Base-by-base conservation (phyloP, 2,888 invertebrate species). In the Pammene fasciana region DNA sequence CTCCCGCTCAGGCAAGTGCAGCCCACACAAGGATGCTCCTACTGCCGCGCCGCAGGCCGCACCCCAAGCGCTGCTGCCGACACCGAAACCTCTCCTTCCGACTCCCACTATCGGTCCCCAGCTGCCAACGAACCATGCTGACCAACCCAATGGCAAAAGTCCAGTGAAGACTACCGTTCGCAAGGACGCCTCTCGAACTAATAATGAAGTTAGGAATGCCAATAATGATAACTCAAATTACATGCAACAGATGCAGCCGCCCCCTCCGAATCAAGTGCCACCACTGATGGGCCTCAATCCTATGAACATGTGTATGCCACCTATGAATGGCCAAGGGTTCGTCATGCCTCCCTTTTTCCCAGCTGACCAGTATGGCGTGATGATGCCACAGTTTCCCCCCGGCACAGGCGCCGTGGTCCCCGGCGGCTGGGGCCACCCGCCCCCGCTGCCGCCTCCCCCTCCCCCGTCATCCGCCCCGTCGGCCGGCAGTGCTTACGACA, bases 1-100 rank as follows among this genome's bases (percentile, higher is more conserved):
- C 75, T 91, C 89, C 78, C 91, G 92, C 80, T 92, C 93, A 93
- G 93, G 93, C 93, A 93, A 93, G 92, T 93, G 90, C 87, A 91
- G 91, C 87, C 90, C 90, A 72, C 78, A 75, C 78, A 89, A 87
- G 82, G 85, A 85, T 72, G 75, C 81, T 79, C 79, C 79, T 78
- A 82, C 83, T 72, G 76, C 80, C 74, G 83, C 81, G 76, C 84
- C 82, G 75, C 86, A 83, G 80, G 81, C 82, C 78, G 80, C 82
- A 76, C 82, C 85, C 67, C 79, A 74, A 74, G 78, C 80, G 65
- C 79, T 83, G 65, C 76, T 83, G 78, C 82, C 83, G 71, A 82
- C 82, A 74, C 82, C 82, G 73, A 81, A 82, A 73, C 80, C 83
- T 71, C 80, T 82, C 52, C 73, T 83, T 68, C 82, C 84, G 71